phyloP scores from a whole-genome alignment of 2,888 invertebrate genomes.

The Drosophila tanythrix region DNA sequence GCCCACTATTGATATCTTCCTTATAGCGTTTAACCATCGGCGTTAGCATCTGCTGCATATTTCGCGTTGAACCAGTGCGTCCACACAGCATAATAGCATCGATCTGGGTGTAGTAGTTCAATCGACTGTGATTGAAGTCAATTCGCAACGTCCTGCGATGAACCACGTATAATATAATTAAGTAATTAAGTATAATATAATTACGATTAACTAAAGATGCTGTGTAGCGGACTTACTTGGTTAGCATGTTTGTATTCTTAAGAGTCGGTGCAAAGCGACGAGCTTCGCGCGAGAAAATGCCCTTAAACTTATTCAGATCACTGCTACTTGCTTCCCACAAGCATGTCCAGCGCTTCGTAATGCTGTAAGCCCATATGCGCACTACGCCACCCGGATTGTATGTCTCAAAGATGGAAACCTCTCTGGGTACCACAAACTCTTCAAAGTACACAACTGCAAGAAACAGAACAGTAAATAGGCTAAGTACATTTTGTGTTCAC shows the following conservation, averaged over 20 bases:
- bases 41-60: slow-evolving; percentile 69
- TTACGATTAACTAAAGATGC: not conserved
- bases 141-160: slow-evolving; percentile 89
- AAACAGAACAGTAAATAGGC: not conserved
- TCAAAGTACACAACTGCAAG: slow-evolving; percentile 83
- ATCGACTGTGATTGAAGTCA: slow-evolving; percentile 92
- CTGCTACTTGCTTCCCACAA: slow-evolving; percentile 89
- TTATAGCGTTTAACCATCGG: slow-evolving; percentile 7
- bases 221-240: slow-evolving; percentile 85
- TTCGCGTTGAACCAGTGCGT: slow-evolving; percentile 83
- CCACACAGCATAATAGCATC: slow-evolving; percentile 94
- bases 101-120: slow-evolving; percentile 94
- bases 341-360: slow-evolving; percentile 88
- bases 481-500: not conserved
- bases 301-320: slow-evolving; percentile 40
- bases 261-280: slow-evolving; percentile 92
- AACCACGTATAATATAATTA: slow-evolving; percentile 13
- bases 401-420: slow-evolving; percentile 92
- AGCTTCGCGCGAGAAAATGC: slow-evolving; percentile 86
- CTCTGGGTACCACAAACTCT: slow-evolving; percentile 83
- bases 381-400: slow-evolving; percentile 94
- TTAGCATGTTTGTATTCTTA: slow-evolving; percentile 85
- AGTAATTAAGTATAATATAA: not conserved
- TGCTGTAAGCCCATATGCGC: slow-evolving; percentile 90
- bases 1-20: slow-evolving; percentile 64